A percentile compares a stretch with the other conserved stretches of the same genome.
These are phyloP conservation scores for Zosterops lateralis DNA, from an alignment of 2,113 vertebrate genomes.

Conservation along the genomic window DNA sequence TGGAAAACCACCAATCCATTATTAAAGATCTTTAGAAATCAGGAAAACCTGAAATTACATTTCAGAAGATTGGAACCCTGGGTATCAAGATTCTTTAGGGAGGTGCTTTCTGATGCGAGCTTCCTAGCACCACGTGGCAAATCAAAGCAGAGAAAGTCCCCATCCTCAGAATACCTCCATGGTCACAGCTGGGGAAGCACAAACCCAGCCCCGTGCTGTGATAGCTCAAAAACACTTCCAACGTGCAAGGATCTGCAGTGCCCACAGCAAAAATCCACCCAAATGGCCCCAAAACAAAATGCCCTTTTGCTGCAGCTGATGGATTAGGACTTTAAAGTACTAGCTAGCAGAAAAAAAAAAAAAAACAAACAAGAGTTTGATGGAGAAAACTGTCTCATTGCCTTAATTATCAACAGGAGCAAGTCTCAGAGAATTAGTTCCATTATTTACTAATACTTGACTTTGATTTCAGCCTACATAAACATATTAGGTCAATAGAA, in stretches of 20 bases:
- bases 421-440: background rate
- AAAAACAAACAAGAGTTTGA: background rate
- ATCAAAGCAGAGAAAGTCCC: background rate
- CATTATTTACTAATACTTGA: slow-evolving; percentile 9
- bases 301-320: background rate
- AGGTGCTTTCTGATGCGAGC: background rate
- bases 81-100: background rate
- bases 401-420: slow-evolving; percentile 1
- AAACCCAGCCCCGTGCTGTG: background rate
- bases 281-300: background rate
- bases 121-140: background rate
- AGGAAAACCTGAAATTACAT: background rate
- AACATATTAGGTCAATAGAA: slow-evolving; percentile 30
- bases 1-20: background rate
- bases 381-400: background rate
- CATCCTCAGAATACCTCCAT: background rate
- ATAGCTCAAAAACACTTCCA: background rate
- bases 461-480: slow-evolving; percentile 22
- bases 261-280: background rate
- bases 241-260: background rate
- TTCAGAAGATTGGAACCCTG: background rate
- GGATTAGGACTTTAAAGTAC: background rate
- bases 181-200: background rate
- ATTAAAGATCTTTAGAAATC: background rate
- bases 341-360: background rate